phyloP scores from a whole-genome alignment of 2,888 invertebrate species.

The Sminthurinus aureus region DNA sequence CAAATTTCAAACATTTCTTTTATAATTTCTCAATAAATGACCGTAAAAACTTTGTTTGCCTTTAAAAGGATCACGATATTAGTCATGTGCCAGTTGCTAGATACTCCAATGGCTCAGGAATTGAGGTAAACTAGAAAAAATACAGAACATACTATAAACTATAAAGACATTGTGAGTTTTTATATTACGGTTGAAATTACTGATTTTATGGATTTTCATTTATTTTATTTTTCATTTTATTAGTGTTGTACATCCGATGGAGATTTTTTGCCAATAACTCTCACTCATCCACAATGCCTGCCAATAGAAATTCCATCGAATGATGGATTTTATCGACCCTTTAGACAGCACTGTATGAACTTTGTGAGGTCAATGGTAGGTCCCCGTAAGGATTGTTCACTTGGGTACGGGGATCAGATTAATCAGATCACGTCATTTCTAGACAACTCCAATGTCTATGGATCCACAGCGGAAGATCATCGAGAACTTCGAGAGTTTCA shows the following conservation, averaged over 20 bases:
- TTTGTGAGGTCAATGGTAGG: constrained; percentile 76
- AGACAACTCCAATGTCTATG: constrained; percentile 83
- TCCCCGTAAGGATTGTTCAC: constrained; percentile 70
- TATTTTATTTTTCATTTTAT: no score
- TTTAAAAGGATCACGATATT: constrained; percentile 46
- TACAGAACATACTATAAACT: no score
- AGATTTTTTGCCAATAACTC: constrained; percentile 42
- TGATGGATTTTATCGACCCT: constrained; percentile 56
- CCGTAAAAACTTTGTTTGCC: no score
- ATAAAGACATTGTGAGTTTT: no score
- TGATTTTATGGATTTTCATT: no score
- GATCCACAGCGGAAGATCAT: constrained; percentile 74
- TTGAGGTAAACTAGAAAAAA: constrained; percentile 38
- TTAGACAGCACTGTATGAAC: constrained; percentile 70
- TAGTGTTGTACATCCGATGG: constrained; percentile 52
- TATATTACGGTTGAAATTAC: no score
- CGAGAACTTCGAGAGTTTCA: constrained; percentile 72
- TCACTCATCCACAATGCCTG: constrained; percentile 59
- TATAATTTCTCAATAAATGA: no score
- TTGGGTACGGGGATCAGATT: constrained; percentile 77
- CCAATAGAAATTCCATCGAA: constrained; percentile 58
- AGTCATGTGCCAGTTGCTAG: constrained; percentile 44
- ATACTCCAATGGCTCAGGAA: constrained; percentile 57
- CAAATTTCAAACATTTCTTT: no score
- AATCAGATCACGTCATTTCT: constrained; percentile 75